A percentile compares a stretch with the other conserved stretches of the same genome.
These are phyloP conservation scores for Actenoides hombroni DNA, from an alignment of 2,113 vertebrate species.

Conservation along the genomic window DNA sequence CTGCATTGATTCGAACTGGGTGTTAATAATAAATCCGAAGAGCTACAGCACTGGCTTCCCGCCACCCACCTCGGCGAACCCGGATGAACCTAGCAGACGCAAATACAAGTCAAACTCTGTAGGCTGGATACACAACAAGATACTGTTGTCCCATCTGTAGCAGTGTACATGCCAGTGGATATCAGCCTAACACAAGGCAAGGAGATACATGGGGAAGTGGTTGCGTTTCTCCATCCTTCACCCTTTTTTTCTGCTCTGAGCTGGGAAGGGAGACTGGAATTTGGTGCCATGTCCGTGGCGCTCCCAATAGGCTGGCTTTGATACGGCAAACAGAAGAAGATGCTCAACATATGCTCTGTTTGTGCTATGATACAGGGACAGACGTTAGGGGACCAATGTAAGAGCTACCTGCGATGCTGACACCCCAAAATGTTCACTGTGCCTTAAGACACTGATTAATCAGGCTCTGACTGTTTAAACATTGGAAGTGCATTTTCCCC, in stretches of 20 bases:
- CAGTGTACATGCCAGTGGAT: slow-evolving; percentile 28
- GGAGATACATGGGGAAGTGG: background rate
- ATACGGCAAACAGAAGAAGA: background rate
- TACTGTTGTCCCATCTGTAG: slow-evolving; percentile 56
- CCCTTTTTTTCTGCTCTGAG: background rate
- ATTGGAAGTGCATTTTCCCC: rapidly evolving
- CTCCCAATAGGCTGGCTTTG: background rate
- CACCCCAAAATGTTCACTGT: background rate
- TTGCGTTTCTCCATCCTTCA: background rate
- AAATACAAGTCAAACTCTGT: slow-evolving; percentile 14
- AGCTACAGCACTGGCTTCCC: background rate
- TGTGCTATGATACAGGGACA: background rate
- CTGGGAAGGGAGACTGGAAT: background rate
- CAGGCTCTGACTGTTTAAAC: rapidly evolving
- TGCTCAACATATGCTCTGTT: background rate
- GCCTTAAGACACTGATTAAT: too few species aligned
- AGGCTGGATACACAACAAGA: slow-evolving; percentile 31
- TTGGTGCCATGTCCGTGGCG: rapidly evolving
- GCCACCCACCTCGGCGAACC: slow-evolving; percentile 24
- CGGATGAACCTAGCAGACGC: slow-evolving; percentile 7
- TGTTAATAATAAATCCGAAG: slow-evolving; percentile 17
- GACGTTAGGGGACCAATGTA: background rate
- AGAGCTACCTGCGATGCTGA: background rate
- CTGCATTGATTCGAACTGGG: background rate
- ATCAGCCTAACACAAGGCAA: slow-evolving; percentile 17